phyloP scores from a whole-genome alignment of 2,888 invertebrate genomes.

The Lordiphosa andalusiaca region DNA sequence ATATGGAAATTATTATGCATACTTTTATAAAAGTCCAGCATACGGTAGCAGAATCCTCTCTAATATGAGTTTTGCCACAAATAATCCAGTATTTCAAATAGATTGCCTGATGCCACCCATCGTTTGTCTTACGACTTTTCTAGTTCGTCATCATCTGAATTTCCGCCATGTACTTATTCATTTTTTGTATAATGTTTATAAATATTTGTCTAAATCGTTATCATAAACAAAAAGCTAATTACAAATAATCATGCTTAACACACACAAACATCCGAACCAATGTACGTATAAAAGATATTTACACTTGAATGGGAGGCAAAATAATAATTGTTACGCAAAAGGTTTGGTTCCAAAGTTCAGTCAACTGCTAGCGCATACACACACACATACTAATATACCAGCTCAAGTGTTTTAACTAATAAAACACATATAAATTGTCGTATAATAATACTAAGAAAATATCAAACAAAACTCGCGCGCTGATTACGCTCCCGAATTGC shows the following conservation, averaged over 20 bases:
- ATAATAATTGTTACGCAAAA: constrained; percentile 17
- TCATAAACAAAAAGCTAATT: constrained; percentile 14
- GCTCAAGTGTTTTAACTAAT: constrained; percentile 25
- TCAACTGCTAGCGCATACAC: constrained; percentile 17
- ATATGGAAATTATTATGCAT: too few species aligned
- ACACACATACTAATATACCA: constrained; percentile 3
- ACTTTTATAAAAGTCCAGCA: too few species aligned
- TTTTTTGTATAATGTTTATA: background rate
- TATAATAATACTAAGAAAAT: constrained; percentile 18
- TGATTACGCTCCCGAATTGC: constrained; percentile 42
- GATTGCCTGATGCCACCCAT: background rate
- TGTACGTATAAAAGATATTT: constrained; percentile 4
- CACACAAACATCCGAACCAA: constrained; percentile 13
- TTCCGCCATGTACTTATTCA: too few species aligned
- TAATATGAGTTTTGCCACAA: too few species aligned
- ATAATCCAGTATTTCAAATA: too few species aligned
- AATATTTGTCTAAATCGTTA: constrained; percentile 9
- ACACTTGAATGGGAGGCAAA: constrained; percentile 11
- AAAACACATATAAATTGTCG: constrained; percentile 20
- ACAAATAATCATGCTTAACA: constrained; percentile 22
- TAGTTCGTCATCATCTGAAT: too few species aligned
- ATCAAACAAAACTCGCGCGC: constrained; percentile 12
- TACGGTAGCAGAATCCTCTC: too few species aligned
- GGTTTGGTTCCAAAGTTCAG: constrained; percentile 44
- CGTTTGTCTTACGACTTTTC: too few species aligned